phyloP scores from a whole-genome alignment of 2,888 invertebrate genomes.

The Drosophila austrosaltans region DNA sequence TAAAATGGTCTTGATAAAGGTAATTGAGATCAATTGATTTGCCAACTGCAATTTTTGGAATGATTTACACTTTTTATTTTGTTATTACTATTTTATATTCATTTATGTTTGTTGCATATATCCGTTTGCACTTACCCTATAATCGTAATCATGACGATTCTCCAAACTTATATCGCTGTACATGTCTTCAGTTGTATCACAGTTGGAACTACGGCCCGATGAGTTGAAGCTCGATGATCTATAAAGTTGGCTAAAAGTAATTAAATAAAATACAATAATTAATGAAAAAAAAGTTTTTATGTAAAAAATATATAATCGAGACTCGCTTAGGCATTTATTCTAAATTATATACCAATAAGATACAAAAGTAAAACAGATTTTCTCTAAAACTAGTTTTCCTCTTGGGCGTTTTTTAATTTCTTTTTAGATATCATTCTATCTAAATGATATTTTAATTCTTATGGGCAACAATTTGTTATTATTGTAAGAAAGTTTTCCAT shows the following conservation, averaged over 20 bases:
- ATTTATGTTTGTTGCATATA: too few relatives aligned
- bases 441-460: too few relatives aligned
- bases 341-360: neutral
- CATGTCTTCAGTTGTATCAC: slow-evolving; percentile 97
- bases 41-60: neutral
- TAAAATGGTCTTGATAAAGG: slow-evolving; percentile 7
- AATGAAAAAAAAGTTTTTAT: slow-evolving; percentile 41
- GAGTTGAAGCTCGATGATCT: slow-evolving; percentile 97
- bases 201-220: slow-evolving; percentile 94
- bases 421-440: too few relatives aligned
- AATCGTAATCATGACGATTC: slow-evolving; percentile 96
- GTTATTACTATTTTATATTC: too few relatives aligned
- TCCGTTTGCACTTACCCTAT: slow-evolving; percentile 87
- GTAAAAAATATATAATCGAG: neutral
- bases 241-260: slow-evolving; percentile 91
- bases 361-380: neutral
- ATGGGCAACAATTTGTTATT: too few relatives aligned
- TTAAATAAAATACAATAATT: slow-evolving; percentile 41
- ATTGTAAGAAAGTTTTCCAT: too few relatives aligned
- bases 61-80: neutral
- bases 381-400: neutral
- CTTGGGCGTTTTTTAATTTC: neutral
- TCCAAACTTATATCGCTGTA: slow-evolving; percentile 96
- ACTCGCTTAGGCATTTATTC: too few relatives aligned
- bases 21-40: neutral